Base-by-base conservation (phyloP, 2,888 invertebrate genomes). In the Cryptus armator region DNA sequence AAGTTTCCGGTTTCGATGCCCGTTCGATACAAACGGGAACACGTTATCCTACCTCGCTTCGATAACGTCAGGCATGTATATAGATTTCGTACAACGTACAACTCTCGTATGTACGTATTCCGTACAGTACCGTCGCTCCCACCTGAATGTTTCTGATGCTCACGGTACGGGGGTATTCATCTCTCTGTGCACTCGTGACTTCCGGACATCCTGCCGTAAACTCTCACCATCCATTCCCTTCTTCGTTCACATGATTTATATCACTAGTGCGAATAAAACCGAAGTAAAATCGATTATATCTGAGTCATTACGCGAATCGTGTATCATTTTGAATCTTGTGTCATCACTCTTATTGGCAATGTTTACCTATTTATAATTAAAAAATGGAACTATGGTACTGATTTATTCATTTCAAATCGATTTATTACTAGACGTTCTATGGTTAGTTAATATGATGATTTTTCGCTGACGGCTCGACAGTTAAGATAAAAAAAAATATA, bases 1-100 rank as follows among this genome's bases (percentile, higher is more conserved):
- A 82, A 85, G 82, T 82, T 85, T 85, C 85, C 85, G 82, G 79
- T 85, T 79, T 75, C 29, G 84, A 81, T 85, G 62, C 68, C 64
- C 77, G 59, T 48, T 53, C 81, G 81, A 84, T 84, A 74, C 62
- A 68, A 80, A 77, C 74, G 74, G 70, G 53, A 81, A 79, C 79
- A 62, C 85, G 75, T 82, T 85, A 82, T 85, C 76, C 81, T 75
- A 64, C 66, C 71, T 81, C 78, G 78, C 24, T 78, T 81, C 76
- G 85, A 85, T 85, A 85, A 82, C 85, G 81, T 81, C 75, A 48
- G 56, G 56, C 56, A 64, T 75, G 78, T 70, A 85, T 46, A 62
- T n/a, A 29, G 59, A 62, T 4, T 62, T 85, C 75, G 81, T 53
- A 19, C 81, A 74, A 66, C 70, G 66, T 72, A 19, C 24, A 76